Evolutionary conservation across 2,888 invertebrate genomes (phyloP).

Genomic region (Nomada ruficornis): DNA sequence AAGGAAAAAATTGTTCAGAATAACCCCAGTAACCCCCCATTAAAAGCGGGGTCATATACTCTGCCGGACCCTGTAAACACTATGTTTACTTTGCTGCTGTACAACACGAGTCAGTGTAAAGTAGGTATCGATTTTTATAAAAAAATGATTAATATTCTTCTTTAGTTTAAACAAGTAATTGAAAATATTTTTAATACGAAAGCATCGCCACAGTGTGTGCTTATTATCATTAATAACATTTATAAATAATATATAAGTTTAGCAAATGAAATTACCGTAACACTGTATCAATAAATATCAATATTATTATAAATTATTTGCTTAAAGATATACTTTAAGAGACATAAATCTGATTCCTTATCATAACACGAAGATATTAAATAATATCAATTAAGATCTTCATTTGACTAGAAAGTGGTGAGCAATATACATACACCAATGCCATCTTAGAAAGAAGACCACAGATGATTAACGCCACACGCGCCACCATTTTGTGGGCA

Average conservation of each 20-base stretch:
- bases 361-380: background rate
- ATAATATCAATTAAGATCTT: conserved; percentile 4
- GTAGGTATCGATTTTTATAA: conserved; percentile 52
- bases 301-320: background rate
- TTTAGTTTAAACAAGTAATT: conserved; percentile 4
- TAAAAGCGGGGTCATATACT: too few species aligned
- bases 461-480: conserved; percentile 54
- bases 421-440: conserved; percentile 44
- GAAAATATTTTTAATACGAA: background rate
- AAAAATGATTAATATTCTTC: background rate
- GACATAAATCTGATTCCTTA: background rate
- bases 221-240: background rate
- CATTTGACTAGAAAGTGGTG: conserved; percentile 49
- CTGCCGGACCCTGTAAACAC: too few species aligned
- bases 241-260: background rate
- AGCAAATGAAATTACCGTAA: background rate
- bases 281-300: background rate
- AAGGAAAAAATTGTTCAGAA: too few species aligned
- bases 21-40: too few species aligned
- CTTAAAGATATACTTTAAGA: background rate
- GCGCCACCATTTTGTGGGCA: conserved; percentile 73
- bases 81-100: conserved; percentile 15
- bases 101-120: conserved; percentile 46
- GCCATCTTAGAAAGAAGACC: conserved; percentile 63
- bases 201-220: background rate